Evolutionary conservation across 2,113 vertebrate species (phyloP).

Genomic region (Gobio gobio): DNA sequence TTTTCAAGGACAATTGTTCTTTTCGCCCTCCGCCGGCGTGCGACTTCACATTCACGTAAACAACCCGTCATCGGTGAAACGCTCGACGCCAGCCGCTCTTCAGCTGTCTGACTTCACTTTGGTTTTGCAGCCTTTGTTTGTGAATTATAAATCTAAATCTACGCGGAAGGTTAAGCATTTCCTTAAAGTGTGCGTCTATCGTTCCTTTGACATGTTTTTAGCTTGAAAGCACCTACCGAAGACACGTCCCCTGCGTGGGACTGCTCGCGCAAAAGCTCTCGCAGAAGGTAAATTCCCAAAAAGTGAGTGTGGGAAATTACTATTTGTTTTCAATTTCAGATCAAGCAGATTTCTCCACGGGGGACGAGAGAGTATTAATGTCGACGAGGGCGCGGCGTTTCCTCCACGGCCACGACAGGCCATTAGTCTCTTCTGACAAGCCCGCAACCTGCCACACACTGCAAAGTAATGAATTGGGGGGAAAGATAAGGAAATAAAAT

Average conservation of each 20-base stretch:
- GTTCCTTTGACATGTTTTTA: constrained; percentile 44
- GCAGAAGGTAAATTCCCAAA: constrained; percentile 45
- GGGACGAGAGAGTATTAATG: constrained; percentile 63
- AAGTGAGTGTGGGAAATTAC: constrained; percentile 72
- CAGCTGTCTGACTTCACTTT: constrained; percentile 49
- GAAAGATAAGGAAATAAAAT: constrained; percentile 64
- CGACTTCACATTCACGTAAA: constrained; percentile 50
- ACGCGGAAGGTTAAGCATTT: constrained; percentile 42
- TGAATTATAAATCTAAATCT: constrained; percentile 53
- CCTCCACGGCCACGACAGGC: constrained; percentile 54
- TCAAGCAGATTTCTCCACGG: constrained; percentile 69
- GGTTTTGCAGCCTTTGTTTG: constrained; percentile 47
- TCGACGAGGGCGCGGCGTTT: constrained; percentile 55
- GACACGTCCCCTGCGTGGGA: constrained; percentile 23
- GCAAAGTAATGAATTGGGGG: constrained; percentile 64
- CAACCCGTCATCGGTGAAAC: constrained; percentile 51
- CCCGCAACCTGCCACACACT: constrained; percentile 54
- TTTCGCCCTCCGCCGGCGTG: constrained; percentile 33
- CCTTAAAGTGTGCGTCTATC: constrained; percentile 27
- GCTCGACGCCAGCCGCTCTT: background rate
- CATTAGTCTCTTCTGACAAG: constrained; percentile 63
- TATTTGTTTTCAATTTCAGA: constrained; percentile 82
- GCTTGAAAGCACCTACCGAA: constrained; percentile 38
- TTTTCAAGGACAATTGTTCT: constrained; percentile 61
- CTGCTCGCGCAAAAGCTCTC: constrained; percentile 14